Evolutionary conservation across 2,113 vertebrate genomes (phyloP), one percentile per base, ranked within the genome.

Genomic region (Megalops atlanticus): DNA sequence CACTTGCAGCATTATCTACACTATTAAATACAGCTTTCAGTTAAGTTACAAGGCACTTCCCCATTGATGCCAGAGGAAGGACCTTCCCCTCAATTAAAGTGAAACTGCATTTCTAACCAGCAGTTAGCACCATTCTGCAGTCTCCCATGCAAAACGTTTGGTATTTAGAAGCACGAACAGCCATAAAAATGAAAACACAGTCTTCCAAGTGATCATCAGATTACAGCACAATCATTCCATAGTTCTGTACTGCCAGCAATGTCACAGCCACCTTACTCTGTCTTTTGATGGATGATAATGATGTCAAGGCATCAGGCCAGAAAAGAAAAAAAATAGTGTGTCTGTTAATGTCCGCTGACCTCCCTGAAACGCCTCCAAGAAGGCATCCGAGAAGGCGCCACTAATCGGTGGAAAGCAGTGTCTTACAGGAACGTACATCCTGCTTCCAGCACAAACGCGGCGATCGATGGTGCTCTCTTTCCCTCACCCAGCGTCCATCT

Each of bases 201-300:
- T 73, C 31, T 41, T 49, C 78, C 14, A 68, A 45, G n/a, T 70
- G 33, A 47, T 47, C 69, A n/a, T 80, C 40, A 33, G 86, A 89
- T 88, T 82, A 93, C 88, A 92, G 92, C 92, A 93, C 93, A 94
- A 92, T 90, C 91, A 91, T 90, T 87, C 88, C 89, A 90, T 86
- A 89, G 88, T 92, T 90, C 87, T 85, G 86, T 86, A 92, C 91
- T 94, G 92, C 92, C 92, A 84, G 83, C 80, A 81, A 91, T 82
- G 72, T 21, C 54, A 70, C 78, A 76, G 74, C 38, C 69, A 36
- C 45, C 45, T 77, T 77, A 73, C 83, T 71, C 70, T 76, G 87
- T 87, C 86, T 91, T n/a, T 84, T 87, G 39, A 83, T 45, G 39
- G 77, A 78, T 38, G 75, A 58, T 80, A 81, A 82, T 83, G 82